These are phyloP conservation scores for Silurus aristotelis DNA, from an alignment of 2,797 vertebrate species.

Conservation along the genomic window DNA sequence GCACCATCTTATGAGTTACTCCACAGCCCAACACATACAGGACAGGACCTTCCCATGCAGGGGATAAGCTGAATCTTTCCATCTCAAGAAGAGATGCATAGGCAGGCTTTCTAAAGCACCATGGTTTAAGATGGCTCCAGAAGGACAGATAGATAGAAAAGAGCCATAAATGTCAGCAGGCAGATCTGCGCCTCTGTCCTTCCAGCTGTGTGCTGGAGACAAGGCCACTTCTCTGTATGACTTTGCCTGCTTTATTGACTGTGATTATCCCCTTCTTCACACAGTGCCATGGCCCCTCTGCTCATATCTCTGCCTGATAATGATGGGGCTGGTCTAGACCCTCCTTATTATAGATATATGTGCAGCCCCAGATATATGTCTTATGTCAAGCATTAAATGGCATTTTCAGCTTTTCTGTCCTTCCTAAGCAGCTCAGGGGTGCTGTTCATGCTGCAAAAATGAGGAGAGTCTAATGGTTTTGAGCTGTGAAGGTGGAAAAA, in stretches of 20 bases:
- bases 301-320: constrained; percentile 44
- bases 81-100: constrained; percentile 27
- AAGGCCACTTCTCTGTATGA: constrained; percentile 61
- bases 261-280: constrained; percentile 53
- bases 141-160: constrained; percentile 68
- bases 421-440: constrained; percentile 50
- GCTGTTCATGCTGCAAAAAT: constrained; percentile 47
- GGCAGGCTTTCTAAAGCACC: constrained; percentile 71
- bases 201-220: constrained; percentile 23
- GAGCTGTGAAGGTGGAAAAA: constrained; percentile 47
- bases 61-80: constrained; percentile 28
- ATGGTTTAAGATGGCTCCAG: constrained; percentile 66
- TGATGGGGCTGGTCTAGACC: constrained; percentile 27
- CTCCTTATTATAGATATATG: constrained; percentile 42
- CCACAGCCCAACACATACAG: constrained; percentile 7
- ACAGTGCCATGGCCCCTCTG: background rate
- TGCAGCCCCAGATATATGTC: constrained; percentile 38
- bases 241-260: constrained; percentile 68
- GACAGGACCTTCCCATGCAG: background rate
- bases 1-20: background rate
- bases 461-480: constrained; percentile 53
- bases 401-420: constrained; percentile 45
- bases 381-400: constrained; percentile 55
- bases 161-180: constrained; percentile 74
- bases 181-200: constrained; percentile 57